Evolutionary conservation across 1,140 invertebrate genomes (phyloP).

Genomic region (Ostrea edulis): DNA sequence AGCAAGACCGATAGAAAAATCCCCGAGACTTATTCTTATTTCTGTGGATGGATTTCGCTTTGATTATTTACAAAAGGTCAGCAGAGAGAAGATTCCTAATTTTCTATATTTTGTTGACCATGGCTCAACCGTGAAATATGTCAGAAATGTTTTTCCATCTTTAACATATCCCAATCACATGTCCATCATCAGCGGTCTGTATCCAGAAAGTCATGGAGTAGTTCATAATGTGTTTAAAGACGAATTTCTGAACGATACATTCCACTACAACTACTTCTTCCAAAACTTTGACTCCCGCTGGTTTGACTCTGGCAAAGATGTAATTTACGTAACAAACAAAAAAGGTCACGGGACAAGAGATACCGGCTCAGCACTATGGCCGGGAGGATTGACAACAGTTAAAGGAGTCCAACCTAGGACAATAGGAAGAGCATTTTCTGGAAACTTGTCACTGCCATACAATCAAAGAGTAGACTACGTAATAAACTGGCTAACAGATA

Average conservation of each 20-base stretch:
- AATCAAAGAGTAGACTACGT: conserved; percentile 82
- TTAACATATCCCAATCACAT: conserved; percentile 90
- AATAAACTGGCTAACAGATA: conserved; percentile 84
- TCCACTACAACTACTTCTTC: conserved; percentile 70
- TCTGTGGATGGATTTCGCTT: conserved; percentile 75
- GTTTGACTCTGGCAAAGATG: conserved; percentile 67
- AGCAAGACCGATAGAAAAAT: conserved; percentile 27
- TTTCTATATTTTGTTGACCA: conserved; percentile 68
- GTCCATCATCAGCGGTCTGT: conserved; percentile 86
- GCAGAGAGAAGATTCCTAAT: conserved; percentile 60
- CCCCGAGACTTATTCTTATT: conserved; percentile 65
- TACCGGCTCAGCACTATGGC: conserved; percentile 60
- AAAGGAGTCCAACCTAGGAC: conserved; percentile 51
- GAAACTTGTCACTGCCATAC: conserved; percentile 75
- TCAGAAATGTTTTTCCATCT: conserved; percentile 83
- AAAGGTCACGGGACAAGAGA: conserved; percentile 48
- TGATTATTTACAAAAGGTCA: conserved; percentile 67
- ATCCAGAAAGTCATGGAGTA: conserved; percentile 87
- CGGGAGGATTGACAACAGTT: conserved; percentile 49
- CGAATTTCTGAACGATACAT: conserved; percentile 77
- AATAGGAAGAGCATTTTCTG: conserved; percentile 28
- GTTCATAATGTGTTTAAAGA: conserved; percentile 85
- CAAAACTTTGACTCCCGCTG: conserved; percentile 65
- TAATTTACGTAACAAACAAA: conserved; percentile 74
- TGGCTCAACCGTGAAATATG: conserved; percentile 63